A percentile compares a stretch with the other conserved stretches of the same genome.
Conservation (phyloP, 2,797 vertebrate genomes). For the Borostomias antarcticus region DNA sequence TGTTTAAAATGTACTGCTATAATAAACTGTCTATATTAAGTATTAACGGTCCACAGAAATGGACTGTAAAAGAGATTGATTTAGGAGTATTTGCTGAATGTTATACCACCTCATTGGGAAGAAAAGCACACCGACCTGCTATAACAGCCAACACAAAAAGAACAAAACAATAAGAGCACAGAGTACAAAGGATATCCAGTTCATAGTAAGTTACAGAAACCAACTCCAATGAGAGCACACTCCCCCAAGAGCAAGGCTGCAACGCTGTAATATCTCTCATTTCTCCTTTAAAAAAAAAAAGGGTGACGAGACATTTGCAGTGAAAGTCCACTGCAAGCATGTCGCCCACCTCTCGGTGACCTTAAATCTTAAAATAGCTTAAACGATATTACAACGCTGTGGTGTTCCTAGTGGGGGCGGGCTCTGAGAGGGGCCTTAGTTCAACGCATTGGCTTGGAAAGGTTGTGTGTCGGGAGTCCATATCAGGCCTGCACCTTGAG, state of each 20-base stretch:
- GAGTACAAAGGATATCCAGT: conserved; percentile 70
- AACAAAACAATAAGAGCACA: conserved; percentile 64
- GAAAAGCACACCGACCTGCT: conserved; percentile 55
- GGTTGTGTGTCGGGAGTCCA: conserved; percentile 28
- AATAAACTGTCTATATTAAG: conserved; percentile 38
- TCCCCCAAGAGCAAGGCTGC: conserved; percentile 70
- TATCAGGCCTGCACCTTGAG: conserved; percentile 95
- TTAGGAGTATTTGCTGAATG: conserved; percentile 7
- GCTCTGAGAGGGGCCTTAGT: conserved; percentile 47
- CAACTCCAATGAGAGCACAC: conserved; percentile 43
- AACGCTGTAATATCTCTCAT: conserved; percentile 57
- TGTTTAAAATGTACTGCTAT: conserved; percentile 46
- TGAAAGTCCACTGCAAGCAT: conserved; percentile 37
- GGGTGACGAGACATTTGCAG: conserved; percentile 41
- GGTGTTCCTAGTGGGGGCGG: conserved; percentile 63
- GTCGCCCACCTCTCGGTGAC: conserved; percentile 32
- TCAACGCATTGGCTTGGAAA: conserved; percentile 54
- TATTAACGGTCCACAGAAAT: conserved; percentile 61
- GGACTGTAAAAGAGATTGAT: conserved; percentile 51
- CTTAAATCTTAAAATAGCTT: conserved; percentile 55
- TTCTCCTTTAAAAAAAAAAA: conserved; percentile 22
- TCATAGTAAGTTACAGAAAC: conserved; percentile 65
- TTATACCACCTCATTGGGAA: conserved; percentile 36
- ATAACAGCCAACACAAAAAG: conserved; percentile 73
- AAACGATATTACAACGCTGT: conserved; percentile 66